Evolutionary conservation across 2,113 vertebrate genomes (phyloP).

Genomic region (Oryzias curvinotus): DNA sequence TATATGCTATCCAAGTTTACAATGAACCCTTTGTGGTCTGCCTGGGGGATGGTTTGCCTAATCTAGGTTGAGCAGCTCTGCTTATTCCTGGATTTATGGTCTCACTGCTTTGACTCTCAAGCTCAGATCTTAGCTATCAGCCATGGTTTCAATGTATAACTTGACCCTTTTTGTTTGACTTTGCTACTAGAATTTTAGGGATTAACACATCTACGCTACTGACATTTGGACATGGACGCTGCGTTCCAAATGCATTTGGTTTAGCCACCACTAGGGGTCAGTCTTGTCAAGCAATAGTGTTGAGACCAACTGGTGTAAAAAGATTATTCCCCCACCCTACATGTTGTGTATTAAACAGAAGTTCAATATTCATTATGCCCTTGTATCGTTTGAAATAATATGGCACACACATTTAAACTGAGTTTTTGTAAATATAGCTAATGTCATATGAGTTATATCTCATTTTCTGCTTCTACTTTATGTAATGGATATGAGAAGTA

Average conservation of each 20-base stretch:
- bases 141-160: conserved; percentile 14
- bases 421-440: conserved; percentile 5
- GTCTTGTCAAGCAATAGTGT: conserved; percentile 44
- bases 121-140: conserved; percentile 17
- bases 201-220: conserved; percentile 23
- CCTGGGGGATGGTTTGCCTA: conserved; percentile 54
- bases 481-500: neutral
- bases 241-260: neutral
- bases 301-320: conserved; percentile 16
- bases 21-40: conserved; percentile 63
- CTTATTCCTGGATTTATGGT: conserved; percentile 45
- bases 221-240: conserved; percentile 6
- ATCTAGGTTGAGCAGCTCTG: conserved; percentile 43
- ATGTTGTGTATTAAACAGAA: neutral
- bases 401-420: neutral
- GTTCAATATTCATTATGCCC: neutral
- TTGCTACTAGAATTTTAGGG: conserved; percentile 25
- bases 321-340: conserved; percentile 11
- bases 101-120: conserved; percentile 40
- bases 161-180: conserved; percentile 32
- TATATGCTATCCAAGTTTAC: conserved; percentile 54
- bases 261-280: conserved; percentile 63
- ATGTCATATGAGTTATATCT: neutral
- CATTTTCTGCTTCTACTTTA: neutral
- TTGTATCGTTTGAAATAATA: neutral